Conservation (phyloP, 1,140 invertebrate genomes). For the Papilio machaon region DNA sequence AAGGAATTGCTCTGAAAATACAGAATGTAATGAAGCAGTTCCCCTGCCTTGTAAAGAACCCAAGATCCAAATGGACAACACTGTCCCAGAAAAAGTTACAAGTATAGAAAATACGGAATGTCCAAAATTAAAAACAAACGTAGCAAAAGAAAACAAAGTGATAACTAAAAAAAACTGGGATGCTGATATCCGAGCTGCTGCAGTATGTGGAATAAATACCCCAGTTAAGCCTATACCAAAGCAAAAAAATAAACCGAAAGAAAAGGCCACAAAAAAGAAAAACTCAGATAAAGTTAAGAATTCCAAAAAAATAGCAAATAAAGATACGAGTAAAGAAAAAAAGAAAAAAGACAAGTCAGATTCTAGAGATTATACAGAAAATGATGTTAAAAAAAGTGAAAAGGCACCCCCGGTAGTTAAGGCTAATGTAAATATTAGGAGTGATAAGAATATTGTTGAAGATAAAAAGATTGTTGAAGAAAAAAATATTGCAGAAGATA, state of each 20-base stretch:
- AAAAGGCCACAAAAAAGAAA: constrained; percentile 43
- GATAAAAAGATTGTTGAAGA: constrained; percentile 42
- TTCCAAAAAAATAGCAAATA: constrained; percentile 41
- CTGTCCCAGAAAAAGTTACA: constrained; percentile 12
- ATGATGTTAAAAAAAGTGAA: constrained; percentile 38
- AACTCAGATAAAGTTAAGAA: constrained; percentile 33
- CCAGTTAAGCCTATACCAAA: constrained; percentile 39
- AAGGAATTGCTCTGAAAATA: background rate
- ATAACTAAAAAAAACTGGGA: constrained; percentile 64
- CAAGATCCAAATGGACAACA: background rate
- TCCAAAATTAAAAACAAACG: constrained; percentile 21
- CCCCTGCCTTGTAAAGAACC: background rate
- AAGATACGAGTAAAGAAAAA: constrained; percentile 45
- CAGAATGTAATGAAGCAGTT: background rate
- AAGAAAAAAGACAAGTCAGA: constrained; percentile 51
- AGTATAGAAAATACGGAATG: constrained; percentile 35
- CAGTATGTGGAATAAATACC: constrained; percentile 37
- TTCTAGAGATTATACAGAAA: constrained; percentile 22
- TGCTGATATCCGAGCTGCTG: constrained; percentile 62
- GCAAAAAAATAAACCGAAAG: constrained; percentile 31
- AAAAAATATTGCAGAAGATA: constrained; percentile 42
- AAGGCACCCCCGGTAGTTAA: constrained; percentile 45
- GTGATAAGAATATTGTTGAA: constrained; percentile 42
- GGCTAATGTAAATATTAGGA: constrained; percentile 65
- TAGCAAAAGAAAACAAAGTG: constrained; percentile 49